Conservation (phyloP, 1,140 invertebrate genomes). For the Hirudo medicinalis region DNA sequence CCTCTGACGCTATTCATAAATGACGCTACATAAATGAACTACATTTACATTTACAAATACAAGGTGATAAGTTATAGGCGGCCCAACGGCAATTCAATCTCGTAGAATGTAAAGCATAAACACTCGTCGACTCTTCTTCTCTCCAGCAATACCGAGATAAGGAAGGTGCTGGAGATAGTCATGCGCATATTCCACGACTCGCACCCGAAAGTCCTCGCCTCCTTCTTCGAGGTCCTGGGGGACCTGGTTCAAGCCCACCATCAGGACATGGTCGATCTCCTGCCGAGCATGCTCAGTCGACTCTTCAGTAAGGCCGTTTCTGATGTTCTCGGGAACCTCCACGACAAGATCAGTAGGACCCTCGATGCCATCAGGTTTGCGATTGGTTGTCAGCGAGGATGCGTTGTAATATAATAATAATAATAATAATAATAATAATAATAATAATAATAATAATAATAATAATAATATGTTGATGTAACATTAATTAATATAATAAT, state of each 20-base stretch:
- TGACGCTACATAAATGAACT: too few species aligned
- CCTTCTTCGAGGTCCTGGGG: conserved; percentile 78
- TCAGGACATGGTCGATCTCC: conserved; percentile 55
- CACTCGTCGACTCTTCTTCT: neutral
- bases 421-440: too few species aligned
- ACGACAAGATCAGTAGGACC: conserved; percentile 72
- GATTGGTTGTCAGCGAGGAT: too few species aligned
- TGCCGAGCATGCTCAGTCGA: conserved; percentile 66
- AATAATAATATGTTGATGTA: too few species aligned
- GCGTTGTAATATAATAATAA: too few species aligned
- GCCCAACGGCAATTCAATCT: too few species aligned
- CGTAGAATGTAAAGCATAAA: too few species aligned
- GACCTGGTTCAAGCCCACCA: conserved; percentile 74
- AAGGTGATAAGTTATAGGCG: too few species aligned
- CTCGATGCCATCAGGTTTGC: conserved; percentile 66
- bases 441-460: too few species aligned
- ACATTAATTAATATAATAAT: too few species aligned
- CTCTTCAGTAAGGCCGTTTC: conserved; percentile 72
- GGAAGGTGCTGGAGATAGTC: conserved; percentile 72
- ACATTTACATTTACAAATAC: too few species aligned
- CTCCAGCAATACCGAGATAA: conserved; percentile 50
- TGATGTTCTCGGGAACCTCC: conserved; percentile 75
- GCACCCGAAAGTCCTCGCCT: conserved; percentile 73
- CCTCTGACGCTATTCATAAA: too few species aligned
- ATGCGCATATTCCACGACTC: conserved; percentile 93